Evolutionary conservation across 2,888 invertebrate species (phyloP).

Genomic region (Pyrochroa serraticornis): DNA sequence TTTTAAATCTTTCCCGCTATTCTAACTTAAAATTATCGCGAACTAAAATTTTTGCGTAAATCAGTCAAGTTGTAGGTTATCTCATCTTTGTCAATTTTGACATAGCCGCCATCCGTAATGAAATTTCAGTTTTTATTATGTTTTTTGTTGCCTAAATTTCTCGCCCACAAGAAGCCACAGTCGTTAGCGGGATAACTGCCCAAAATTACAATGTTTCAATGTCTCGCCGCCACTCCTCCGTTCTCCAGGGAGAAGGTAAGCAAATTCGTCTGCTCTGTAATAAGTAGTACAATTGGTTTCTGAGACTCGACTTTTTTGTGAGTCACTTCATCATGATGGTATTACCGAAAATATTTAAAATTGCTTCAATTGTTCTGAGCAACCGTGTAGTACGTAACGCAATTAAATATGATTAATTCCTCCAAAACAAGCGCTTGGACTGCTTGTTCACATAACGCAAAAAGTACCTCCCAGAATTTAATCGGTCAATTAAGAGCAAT

Average conservation of each 20-base stretch:
- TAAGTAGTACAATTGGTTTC: conserved; percentile 9
- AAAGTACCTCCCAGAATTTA: conserved; percentile 49
- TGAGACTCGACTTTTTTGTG: conserved; percentile 23
- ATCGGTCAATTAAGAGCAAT: conserved; percentile 46
- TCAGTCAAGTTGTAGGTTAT: too few species aligned
- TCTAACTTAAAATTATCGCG: too few species aligned
- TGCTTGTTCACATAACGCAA: conserved; percentile 32
- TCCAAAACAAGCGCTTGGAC: conserved; percentile 31
- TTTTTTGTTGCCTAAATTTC: too few species aligned
- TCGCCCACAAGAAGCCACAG: too few species aligned
- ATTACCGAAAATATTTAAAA: conserved; percentile 34
- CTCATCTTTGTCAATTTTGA: too few species aligned
- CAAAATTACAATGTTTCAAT: conserved; percentile 15
- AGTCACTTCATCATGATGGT: conserved; percentile 29
- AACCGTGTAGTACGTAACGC: conserved; percentile 26
- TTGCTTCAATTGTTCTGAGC: conserved; percentile 31
- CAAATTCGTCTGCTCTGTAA: background rate
- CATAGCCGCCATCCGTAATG: too few species aligned
- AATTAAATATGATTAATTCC: conserved; percentile 44
- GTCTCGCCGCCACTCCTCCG: conserved; percentile 1
- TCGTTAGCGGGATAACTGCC: background rate
- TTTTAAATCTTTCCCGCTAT: too few species aligned
- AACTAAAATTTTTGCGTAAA: too few species aligned
- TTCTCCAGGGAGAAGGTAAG: conserved; percentile 20
- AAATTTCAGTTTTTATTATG: too few species aligned